Percentiles rank a stretch among this genome's conserved stretches.
Conservation (phyloP, 2,797 vertebrate species). For the Poeciliopsis paucimaculata region DNA sequence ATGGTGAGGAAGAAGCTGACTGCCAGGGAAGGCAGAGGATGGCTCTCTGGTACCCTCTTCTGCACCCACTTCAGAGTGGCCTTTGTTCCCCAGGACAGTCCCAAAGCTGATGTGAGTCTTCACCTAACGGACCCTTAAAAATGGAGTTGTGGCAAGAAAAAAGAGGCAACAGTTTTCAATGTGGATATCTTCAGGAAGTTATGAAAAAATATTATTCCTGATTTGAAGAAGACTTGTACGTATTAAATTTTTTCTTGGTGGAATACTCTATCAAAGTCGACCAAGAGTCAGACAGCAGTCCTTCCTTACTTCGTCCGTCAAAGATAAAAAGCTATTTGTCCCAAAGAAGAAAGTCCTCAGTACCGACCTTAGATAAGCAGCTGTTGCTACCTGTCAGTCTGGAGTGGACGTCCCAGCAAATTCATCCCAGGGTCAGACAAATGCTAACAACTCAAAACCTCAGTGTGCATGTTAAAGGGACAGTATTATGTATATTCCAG, state of each 20-base stretch:
- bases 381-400: not conserved
- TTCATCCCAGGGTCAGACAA: not conserved
- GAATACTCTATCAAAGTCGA: not conserved
- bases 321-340: not conserved
- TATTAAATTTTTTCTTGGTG: not conserved
- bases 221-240: not conserved
- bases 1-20: conserved; percentile 86
- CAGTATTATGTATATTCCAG: not conserved
- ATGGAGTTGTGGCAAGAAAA: not conserved
- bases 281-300: not conserved
- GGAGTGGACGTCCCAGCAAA: not conserved
- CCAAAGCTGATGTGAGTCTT: conserved; percentile 79
- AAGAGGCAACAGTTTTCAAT: not conserved
- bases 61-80: conserved; percentile 90
- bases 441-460: not conserved
- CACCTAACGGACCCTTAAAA: not conserved
- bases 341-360: not conserved
- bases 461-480: not conserved
- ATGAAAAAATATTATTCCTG: not conserved
- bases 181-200: not conserved
- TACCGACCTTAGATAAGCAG: not conserved
- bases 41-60: conserved; percentile 87
- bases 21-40: conserved; percentile 80
- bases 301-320: not conserved
- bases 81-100: conserved; percentile 85